Percentiles rank a stretch among this genome's conserved stretches.
Conservation (phyloP, 2,113 vertebrate species). For the Smithornis capensis region DNA sequence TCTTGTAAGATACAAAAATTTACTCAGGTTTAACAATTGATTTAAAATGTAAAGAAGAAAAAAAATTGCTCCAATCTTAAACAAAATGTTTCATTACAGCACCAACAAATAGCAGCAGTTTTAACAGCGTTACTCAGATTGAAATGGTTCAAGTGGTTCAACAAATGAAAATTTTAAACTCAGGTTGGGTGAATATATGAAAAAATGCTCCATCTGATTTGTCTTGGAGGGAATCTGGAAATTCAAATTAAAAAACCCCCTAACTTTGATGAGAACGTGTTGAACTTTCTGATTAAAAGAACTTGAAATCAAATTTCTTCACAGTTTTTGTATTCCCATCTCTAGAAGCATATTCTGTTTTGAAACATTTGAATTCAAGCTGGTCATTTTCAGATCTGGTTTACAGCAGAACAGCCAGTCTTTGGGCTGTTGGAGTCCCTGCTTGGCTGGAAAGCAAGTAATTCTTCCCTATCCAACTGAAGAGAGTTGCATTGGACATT, state of each 20-base stretch:
- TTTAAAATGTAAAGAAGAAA: background rate
- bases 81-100: background rate
- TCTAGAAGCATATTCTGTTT: background rate
- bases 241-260: background rate
- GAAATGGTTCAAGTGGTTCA: background rate
- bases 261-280: background rate
- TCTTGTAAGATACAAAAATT: background rate
- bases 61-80: background rate
- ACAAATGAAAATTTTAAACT: background rate
- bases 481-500: background rate
- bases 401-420: background rate
- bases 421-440: background rate
- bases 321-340: background rate
- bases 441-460: background rate
- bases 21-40: background rate
- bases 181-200: background rate
- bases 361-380: background rate
- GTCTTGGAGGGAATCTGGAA: background rate
- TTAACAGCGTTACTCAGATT: background rate
- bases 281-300: background rate
- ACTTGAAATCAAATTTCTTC: background rate
- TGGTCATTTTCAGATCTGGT: background rate
- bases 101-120: background rate
- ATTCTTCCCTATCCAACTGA: background rate
- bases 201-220: background rate